These are phyloP conservation scores for Oophaga pumilio DNA, from an alignment of 2,113 vertebrate species.

Conservation along the genomic window DNA sequence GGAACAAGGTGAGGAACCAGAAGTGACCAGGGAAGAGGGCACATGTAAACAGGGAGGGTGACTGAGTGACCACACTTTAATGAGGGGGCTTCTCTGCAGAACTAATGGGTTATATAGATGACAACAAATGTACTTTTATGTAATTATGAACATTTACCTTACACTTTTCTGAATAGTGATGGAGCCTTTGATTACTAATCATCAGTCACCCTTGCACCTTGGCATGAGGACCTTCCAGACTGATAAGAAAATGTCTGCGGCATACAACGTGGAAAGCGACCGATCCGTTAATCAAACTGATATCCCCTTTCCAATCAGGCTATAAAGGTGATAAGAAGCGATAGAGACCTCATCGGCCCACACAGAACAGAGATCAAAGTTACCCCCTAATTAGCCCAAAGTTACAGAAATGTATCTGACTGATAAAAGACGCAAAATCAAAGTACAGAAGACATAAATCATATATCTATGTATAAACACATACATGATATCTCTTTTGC, in stretches of 20 bases:
- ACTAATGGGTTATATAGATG: no score
- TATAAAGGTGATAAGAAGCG: slow-evolving; percentile 28
- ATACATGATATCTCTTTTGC: no score
- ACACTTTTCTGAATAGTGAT: no score
- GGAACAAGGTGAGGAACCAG: no score
- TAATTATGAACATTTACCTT: neutral
- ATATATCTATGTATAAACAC: no score
- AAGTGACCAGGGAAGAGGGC: no score
- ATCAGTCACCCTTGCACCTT: slow-evolving; percentile 1
- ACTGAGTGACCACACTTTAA: no score
- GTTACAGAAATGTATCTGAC: neutral
- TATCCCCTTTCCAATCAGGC: neutral
- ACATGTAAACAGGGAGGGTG: no score
- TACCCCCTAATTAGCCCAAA: neutral
- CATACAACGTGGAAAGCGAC: neutral
- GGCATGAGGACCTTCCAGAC: neutral
- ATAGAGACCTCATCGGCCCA: neutral
- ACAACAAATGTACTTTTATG: neutral
- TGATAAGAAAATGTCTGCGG: neutral
- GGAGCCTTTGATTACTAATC: neutral
- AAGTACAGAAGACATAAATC: neutral
- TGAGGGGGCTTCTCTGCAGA: no score
- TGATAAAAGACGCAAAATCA: slow-evolving; percentile 1
- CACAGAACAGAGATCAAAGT: slow-evolving; percentile 38
- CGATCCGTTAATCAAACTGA: neutral